Evolutionary conservation across 2,797 vertebrate genomes (phyloP), one percentile per base, ranked within the genome.

Genomic region (Gallinago nigripennis): DNA sequence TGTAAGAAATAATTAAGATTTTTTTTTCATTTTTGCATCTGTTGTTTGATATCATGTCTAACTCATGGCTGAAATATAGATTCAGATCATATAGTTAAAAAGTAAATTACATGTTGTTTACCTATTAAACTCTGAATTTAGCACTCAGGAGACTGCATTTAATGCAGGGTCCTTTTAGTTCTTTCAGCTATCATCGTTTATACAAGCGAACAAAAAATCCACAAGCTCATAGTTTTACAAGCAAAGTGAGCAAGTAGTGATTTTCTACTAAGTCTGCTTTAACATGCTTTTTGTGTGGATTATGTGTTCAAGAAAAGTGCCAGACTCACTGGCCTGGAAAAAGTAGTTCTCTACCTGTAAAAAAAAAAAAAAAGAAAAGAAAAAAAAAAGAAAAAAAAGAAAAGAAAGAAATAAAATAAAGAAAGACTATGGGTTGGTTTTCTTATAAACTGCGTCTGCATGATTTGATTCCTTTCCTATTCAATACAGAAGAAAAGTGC

Each of bases 391-490:
- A 7, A 35, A 14, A 13, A 2, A 41, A 54, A 43, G 12, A 30
- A 68, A 41, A 81, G 28, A 56, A 43, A 4, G 2, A 41, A 56
- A 43, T 6, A 30, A 68, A 41, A 81, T 6, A 37, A 58, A 73
- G 2, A 35, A 70, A 64, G 16, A 39, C 64, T 57, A n/a, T 46
- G 27, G 37, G 35, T 88, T 86, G 12, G 2, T 81, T 91, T 87
- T 78, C 61, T 84, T 58, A 58, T 46, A 72, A 81, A 61, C 12
- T n/a, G 9, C 2, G 12, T 65, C 61, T 64, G 16, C 37, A 72
- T 58, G 16, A 72, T 63, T 90, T 94, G 77, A 86, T 93, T 91
- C 9, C 81, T 90, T 92, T 95, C 54, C 85, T 72, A 39, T 46
- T 82, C 60, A 72, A 65, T 64, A 58, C 1, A 76, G 51, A 86